Base-by-base conservation (phyloP, 2,888 invertebrate genomes). In the Tiliacea citrago region DNA sequence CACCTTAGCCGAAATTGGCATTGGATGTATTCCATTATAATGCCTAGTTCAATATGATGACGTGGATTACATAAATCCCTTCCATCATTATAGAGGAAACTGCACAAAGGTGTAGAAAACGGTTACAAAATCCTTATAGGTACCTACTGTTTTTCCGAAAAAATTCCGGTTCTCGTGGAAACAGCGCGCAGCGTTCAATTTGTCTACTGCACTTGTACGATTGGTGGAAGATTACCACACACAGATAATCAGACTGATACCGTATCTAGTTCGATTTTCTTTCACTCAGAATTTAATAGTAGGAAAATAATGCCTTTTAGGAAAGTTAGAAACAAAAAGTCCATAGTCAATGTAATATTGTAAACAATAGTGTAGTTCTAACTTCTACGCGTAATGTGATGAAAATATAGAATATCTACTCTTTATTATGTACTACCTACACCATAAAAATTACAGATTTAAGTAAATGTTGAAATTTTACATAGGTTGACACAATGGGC, bases 191-290 rank as follows among this genome's bases (percentile, higher is more conserved):
- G 62, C n/a, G 45, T 68, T 42, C 65, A 75, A 79, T 83, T 58
- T 53, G 65, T 81, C 71, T 57, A 42, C 51, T 66, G 75, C 84
- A 81, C 84, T 84, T 84, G 62, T 84, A 84, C 39, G 71, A 80
- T 75, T 72, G 68, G 49, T 60, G 68, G 84, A 71, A 81, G 58
- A 67, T 71, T 58, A 75, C 84, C 61, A 68, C 49, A 45, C 55
- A 29, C 10, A 61, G 47, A 61, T 63, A 68, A 71, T 55, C 49
- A 67, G 77, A n/a, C n/a, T n/a, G n/a, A 71, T 61, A 58, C 42
- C 18, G 7, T 60, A 29, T 68, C 57, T 66, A 63, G 49, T 6
- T 53, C 39, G 1, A 39, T 58, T 65, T 79, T 57, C 5, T 51
- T 66, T 67, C 18, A 45, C 35, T 24, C 18, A 16, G 12, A 12